Conservation (phyloP, 2,113 vertebrate genomes). For the Cyprinodon brontotheroides region DNA sequence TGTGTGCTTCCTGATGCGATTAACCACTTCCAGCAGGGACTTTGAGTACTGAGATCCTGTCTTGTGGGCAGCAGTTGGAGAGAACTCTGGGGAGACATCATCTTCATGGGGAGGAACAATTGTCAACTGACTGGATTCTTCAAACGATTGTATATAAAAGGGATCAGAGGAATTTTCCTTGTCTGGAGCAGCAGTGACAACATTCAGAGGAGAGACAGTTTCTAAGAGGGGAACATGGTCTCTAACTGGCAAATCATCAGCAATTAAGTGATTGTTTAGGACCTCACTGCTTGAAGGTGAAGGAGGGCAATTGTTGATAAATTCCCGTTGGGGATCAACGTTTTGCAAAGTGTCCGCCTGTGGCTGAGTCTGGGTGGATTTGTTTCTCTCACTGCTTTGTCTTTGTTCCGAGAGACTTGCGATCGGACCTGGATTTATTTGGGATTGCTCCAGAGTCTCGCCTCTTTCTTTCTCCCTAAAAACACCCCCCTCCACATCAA, state of each 20-base stretch:
- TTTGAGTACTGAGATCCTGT: slow-evolving; percentile 70
- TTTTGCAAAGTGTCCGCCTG: slow-evolving; percentile 6
- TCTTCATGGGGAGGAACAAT: slow-evolving; percentile 7
- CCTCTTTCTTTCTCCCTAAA: slow-evolving; percentile 1
- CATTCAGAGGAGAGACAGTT: not conserved
- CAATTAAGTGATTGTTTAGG: slow-evolving; percentile 4
- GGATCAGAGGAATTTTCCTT: slow-evolving; percentile 14
- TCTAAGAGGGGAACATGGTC: slow-evolving; percentile 5
- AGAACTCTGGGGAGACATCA: not conserved
- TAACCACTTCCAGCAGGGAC: slow-evolving; percentile 86
- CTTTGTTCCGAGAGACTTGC: slow-evolving; percentile 8
- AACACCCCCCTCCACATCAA: not conserved
- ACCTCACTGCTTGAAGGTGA: slow-evolving; percentile 8
- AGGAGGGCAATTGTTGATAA: not conserved
- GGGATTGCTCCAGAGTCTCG: slow-evolving; percentile 7
- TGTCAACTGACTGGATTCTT: slow-evolving; percentile 21
- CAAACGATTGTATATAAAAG: slow-evolving; percentile 16
- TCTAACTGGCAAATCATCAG: slow-evolving; percentile 2
- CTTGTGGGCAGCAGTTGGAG: slow-evolving; percentile 18
- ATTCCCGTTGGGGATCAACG: not conserved
- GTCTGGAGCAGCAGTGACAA: slow-evolving; percentile 3
- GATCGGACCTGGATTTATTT: slow-evolving; percentile 7
- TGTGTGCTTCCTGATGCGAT: slow-evolving; percentile 90
- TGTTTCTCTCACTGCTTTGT: not conserved
- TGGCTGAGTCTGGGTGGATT: slow-evolving; percentile 16